These are phyloP conservation scores for Epinotia nisella DNA, from an alignment of 2,888 invertebrate genomes.

Conservation along the genomic window DNA sequence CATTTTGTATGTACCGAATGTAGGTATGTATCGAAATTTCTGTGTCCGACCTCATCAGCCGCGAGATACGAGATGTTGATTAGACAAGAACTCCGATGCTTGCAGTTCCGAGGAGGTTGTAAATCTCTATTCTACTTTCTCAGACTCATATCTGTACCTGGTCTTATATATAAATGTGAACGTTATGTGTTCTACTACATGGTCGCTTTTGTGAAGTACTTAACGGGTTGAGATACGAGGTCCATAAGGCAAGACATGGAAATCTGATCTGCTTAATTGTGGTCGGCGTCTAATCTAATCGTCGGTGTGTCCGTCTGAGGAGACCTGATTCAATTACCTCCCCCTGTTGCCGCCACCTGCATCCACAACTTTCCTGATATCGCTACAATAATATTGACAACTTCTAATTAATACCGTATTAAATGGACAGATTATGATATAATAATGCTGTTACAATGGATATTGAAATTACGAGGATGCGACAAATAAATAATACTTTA, in stretches of 20 bases:
- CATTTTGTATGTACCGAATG: not conserved
- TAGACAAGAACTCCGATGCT: slow-evolving; percentile 18
- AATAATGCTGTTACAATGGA: slow-evolving; percentile 4
- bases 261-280: slow-evolving; percentile 83
- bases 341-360: slow-evolving; percentile 51
- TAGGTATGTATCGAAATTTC: not conserved
- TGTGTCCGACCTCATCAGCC: slow-evolving; percentile 20
- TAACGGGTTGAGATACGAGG: not conserved
- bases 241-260: slow-evolving; percentile 61
- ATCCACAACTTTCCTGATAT: slow-evolving; percentile 52
- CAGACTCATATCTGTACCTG: not conserved
- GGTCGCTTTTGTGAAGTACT: not conserved
- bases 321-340: slow-evolving; percentile 74
- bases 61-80: slow-evolving; percentile 29
- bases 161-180: not conserved
- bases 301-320: slow-evolving; percentile 69
- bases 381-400: slow-evolving; percentile 56
- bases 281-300: slow-evolving; percentile 82
- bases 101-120: slow-evolving; percentile 24
- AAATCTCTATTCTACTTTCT: slow-evolving; percentile 6
- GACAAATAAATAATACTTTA: not conserved
- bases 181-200: not conserved
- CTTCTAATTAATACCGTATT: slow-evolving; percentile 44
- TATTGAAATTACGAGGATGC: not conserved
- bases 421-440: slow-evolving; percentile 3